These are phyloP conservation scores for Pangasius larnaudii DNA, from an alignment of 2,797 vertebrate species.

Conservation along the genomic window DNA sequence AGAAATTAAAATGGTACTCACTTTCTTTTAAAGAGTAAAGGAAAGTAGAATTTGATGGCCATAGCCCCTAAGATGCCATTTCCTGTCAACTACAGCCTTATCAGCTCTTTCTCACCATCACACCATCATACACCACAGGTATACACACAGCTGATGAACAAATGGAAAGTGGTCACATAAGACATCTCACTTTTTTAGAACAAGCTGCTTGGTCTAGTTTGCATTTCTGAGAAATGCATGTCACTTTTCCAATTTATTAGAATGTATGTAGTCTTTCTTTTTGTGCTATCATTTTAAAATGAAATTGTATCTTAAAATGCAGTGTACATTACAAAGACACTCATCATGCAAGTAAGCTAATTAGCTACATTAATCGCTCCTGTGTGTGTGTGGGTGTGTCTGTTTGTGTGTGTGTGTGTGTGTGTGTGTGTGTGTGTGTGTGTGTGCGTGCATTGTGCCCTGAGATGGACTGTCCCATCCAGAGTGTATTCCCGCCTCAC, in stretches of 20 bases:
- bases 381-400: neutral
- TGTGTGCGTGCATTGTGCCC: neutral
- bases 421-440: neutral
- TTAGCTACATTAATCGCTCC: neutral
- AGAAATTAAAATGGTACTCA: neutral
- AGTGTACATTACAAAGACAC: neutral
- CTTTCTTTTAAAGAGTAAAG: slow-evolving; percentile 2
- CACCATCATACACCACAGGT: slow-evolving; percentile 26
- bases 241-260: neutral
- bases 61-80: slow-evolving; percentile 7
- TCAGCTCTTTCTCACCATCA: slow-evolving; percentile 14
- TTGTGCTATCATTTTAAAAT: neutral
- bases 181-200: slow-evolving; percentile 6
- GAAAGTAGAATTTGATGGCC: slow-evolving; percentile 15
- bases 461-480: neutral
- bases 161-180: slow-evolving; percentile 20
- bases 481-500: neutral
- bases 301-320: neutral
- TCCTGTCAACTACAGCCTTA: slow-evolving; percentile 36
- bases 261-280: neutral
- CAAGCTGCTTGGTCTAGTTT: neutral
- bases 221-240: slow-evolving; percentile 22
- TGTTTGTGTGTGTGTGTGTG: neutral
- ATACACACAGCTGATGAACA: slow-evolving; percentile 4
- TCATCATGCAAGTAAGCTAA: neutral